phyloP scores from a whole-genome alignment of 1,140 invertebrate species.

The Elymnias hypermnestra region DNA sequence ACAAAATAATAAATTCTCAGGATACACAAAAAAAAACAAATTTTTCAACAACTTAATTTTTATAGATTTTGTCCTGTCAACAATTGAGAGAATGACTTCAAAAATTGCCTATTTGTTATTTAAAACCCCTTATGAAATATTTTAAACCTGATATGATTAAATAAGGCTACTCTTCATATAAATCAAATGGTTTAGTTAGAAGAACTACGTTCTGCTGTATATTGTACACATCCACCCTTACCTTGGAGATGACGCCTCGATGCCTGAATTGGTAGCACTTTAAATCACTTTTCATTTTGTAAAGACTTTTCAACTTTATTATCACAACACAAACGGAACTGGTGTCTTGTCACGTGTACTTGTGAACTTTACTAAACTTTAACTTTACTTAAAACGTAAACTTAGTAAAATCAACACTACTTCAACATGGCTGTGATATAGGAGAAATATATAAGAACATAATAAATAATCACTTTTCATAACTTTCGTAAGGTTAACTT shows the following conservation, averaged over 20 bases:
- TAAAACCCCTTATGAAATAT: background rate
- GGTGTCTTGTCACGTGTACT: constrained; percentile 71
- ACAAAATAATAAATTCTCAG: background rate
- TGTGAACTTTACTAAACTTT: constrained; percentile 61
- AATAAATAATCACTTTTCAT: constrained; percentile 73
- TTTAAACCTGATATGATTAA: background rate
- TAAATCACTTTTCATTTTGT: constrained; percentile 71
- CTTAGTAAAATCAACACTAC: constrained; percentile 74
- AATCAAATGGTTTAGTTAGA: constrained; percentile 22
- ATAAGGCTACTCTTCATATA: constrained; percentile 2
- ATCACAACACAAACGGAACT: constrained; percentile 74
- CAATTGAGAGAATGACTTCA: background rate
- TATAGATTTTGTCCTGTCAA: background rate
- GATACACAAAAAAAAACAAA: background rate
- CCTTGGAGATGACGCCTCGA: constrained; percentile 68
- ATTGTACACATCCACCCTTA: constrained; percentile 73
- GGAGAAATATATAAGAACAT: constrained; percentile 68
- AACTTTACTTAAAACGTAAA: constrained; percentile 70
- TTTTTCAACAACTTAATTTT: constrained; percentile 6
- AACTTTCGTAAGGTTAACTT: constrained; percentile 67
- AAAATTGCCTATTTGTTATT: background rate
- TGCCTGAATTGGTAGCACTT: constrained; percentile 69
- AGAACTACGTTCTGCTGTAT: constrained; percentile 64
- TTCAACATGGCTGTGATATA: constrained; percentile 74
- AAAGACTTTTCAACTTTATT: constrained; percentile 67